Base-by-base conservation (phyloP, 2,888 invertebrate species). In the Sphaerophoria rueppellii region DNA sequence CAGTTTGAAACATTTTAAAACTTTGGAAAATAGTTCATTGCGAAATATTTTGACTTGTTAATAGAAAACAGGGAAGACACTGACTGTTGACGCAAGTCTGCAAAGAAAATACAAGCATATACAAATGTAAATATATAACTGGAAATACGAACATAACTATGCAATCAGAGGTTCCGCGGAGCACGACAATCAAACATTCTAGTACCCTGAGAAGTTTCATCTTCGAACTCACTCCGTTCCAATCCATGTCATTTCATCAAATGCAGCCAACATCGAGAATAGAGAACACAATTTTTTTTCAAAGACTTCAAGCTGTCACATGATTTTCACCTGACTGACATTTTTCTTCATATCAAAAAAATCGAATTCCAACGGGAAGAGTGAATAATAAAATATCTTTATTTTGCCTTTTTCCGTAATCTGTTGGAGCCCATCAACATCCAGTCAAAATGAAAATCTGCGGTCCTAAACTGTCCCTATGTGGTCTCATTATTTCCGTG, bases 391-490 rank as follows among this genome's bases (percentile, higher is more conserved):
- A 87, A 87, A 58, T 61, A 69, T 73, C 86, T 89, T 88, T 87
- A 40, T 37, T 65, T 67, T 54, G 67, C 73, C 80, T 70, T 80
- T 40, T 80, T 70, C 72, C 79, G 85, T 87, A 86, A 87, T 87
- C 79, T 77, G 86, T 75, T 69, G 75, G 74, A 57, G 55, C 70
- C 81, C 71, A 77, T 82, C 70, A 12, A 61, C 60, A 70, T 70
- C n/a, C 43, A 72, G 74, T 58, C 72, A 85, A 69, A 92, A 96
- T 96, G 95, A 94, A 95, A 91, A 92, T 97, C 90, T 98, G 98
- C 93, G 98, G 98, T 75, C 98, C 98, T 48, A 98, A 98, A 93
- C 94, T 96, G 82, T 98, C 98, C 88, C 94, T 98, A 70, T 98
- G 98, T 91, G 97, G 98, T 87, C 93, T 98, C 67, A 94, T 98